Evolutionary conservation across 2,797 vertebrate species (phyloP).

Genomic region (Phalanger gymnotis): DNA sequence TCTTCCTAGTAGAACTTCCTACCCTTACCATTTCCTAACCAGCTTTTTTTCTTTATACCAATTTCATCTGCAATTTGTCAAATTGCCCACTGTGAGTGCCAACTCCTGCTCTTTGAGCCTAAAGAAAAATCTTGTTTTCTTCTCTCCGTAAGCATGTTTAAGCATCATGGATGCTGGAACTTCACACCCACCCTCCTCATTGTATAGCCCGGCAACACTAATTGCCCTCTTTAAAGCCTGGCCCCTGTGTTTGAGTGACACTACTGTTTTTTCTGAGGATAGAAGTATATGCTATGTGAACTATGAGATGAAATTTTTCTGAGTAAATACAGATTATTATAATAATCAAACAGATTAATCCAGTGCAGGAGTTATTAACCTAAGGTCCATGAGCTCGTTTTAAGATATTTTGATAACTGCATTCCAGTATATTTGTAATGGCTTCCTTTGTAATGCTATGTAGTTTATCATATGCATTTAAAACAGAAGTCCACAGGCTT

Average conservation of each 20-base stretch:
- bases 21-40: not conserved
- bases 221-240: slow-evolving; percentile 7
- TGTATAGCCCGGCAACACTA: not conserved
- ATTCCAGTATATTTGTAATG: not conserved
- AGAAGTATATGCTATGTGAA: not conserved
- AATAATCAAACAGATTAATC: not conserved
- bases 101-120: not conserved
- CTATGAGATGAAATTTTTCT: not conserved
- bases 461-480: not conserved
- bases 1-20: not conserved
- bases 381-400: not conserved
- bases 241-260: not conserved
- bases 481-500: not conserved
- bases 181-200: not conserved
- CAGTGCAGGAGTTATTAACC: not conserved
- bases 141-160: not conserved
- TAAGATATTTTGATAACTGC: not conserved
- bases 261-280: not conserved
- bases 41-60: not conserved
- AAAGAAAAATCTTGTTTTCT: slow-evolving; percentile 8
- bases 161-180: not conserved
- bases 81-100: not conserved
- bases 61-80: not conserved
- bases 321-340: not conserved
- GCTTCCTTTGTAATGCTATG: not conserved